These are phyloP conservation scores for Gephyroberyx darwinii DNA, from an alignment of 2,797 vertebrate species.

Conservation along the genomic window DNA sequence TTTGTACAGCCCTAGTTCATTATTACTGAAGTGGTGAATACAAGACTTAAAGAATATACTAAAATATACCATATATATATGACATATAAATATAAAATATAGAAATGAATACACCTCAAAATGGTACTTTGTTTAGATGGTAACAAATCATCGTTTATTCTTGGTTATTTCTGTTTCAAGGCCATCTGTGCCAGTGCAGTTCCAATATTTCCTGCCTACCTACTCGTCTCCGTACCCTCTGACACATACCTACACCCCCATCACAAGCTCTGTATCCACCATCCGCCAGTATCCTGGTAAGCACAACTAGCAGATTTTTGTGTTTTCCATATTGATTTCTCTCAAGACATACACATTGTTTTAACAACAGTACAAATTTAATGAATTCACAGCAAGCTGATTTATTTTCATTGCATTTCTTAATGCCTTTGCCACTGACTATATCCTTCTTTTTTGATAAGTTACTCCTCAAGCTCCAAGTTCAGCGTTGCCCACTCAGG, in stretches of 20 bases:
- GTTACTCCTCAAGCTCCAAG: conserved; percentile 95
- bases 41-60: neutral
- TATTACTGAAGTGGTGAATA: neutral
- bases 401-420: neutral
- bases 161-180: conserved; percentile 67
- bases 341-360: neutral
- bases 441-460: conserved; percentile 52
- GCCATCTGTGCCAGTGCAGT: conserved; percentile 93
- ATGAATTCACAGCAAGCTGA: no score
- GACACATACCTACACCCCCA: conserved; percentile 95
- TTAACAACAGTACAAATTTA: neutral
- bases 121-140: neutral
- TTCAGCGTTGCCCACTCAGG: conserved; percentile 90
- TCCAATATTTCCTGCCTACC: conserved; percentile 95
- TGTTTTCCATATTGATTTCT: neutral
- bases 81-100: no score
- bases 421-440: neutral
- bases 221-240: conserved; percentile 93
- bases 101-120: no score
- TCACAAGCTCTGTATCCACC: conserved; percentile 96
- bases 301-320: neutral
- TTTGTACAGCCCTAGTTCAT: neutral
- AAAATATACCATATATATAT: no score
- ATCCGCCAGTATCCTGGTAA: conserved; percentile 96
- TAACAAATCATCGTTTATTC: neutral